These are phyloP conservation scores for Dendrolimus houi DNA, from an alignment of 2,888 invertebrate genomes.

Conservation along the genomic window DNA sequence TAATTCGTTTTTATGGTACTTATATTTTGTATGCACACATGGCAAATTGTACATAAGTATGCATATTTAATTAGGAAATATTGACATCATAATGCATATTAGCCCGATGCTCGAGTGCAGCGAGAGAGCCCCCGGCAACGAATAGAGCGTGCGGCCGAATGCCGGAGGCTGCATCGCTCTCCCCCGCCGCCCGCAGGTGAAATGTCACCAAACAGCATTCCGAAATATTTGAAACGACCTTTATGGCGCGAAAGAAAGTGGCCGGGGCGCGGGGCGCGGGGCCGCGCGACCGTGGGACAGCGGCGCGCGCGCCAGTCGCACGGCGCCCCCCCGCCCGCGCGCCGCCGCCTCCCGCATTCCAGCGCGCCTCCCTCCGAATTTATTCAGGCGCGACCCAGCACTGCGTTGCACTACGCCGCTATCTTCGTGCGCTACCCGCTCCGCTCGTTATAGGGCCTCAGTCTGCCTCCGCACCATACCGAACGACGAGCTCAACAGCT, in stretches of 20 bases:
- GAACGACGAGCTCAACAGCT: neutral
- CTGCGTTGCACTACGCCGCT: conserved; percentile 19
- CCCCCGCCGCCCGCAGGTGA: conserved; percentile 59
- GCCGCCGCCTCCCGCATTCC: conserved; percentile 60
- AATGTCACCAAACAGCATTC: conserved; percentile 76
- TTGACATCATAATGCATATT: too few relatives aligned
- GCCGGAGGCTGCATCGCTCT: conserved; percentile 56
- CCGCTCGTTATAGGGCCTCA: neutral
- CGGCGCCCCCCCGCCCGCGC: conserved; percentile 58
- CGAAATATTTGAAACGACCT: conserved; percentile 77
- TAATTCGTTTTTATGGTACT: too few relatives aligned
- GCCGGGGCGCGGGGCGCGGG: conserved; percentile 59
- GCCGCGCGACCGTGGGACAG: conserved; percentile 81
- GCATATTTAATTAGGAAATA: too few relatives aligned
- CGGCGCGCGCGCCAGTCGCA: conserved; percentile 76
- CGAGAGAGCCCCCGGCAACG: conserved; percentile 20
- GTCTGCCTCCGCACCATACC: neutral
- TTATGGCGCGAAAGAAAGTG: conserved; percentile 77
- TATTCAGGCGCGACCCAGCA: conserved; percentile 65
- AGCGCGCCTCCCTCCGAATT: conserved; percentile 70
- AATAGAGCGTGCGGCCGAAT: conserved; percentile 39
- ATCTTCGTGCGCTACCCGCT: conserved; percentile 10
- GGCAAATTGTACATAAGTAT: too few relatives aligned
- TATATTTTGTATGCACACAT: too few relatives aligned
- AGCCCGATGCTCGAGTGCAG: neutral